Conservation (phyloP, 2,888 invertebrate species). For the Elegia similella region DNA sequence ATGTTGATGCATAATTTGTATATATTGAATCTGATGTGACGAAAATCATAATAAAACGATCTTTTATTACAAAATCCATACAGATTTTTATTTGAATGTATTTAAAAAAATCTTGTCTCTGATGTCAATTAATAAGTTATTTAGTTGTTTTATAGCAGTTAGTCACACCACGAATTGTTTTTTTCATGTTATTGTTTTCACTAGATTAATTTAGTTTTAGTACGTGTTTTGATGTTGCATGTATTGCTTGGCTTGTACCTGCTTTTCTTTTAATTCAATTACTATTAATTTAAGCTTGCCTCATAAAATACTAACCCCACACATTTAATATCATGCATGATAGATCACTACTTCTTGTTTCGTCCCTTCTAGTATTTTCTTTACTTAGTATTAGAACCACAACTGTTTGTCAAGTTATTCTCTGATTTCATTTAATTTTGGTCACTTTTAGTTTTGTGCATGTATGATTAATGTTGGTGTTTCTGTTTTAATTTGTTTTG, state of each 20-base stretch:
- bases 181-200: conserved; percentile 38
- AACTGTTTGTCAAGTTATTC: conserved; percentile 27
- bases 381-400: not conserved
- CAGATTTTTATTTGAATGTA: conserved; percentile 63
- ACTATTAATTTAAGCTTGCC: conserved; percentile 40
- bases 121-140: conserved; percentile 42
- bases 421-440: conserved; percentile 79
- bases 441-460: conserved; percentile 56
- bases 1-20: conserved; percentile 78
- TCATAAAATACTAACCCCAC: conserved; percentile 26
- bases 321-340: conserved; percentile 28
- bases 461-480: conserved; percentile 27
- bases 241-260: conserved; percentile 51
- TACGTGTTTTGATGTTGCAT: conserved; percentile 47
- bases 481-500: conserved; percentile 46
- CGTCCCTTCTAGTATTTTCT: not conserved
- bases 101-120: conserved; percentile 66
- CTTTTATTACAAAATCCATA: conserved; percentile 73
- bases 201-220: conserved; percentile 36
- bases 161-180: conserved; percentile 42
- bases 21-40: conserved; percentile 78
- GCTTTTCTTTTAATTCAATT: conserved; percentile 37
- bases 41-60: conserved; percentile 69
- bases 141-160: conserved; percentile 45
- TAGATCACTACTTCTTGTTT: conserved; percentile 1